phyloP scores from a whole-genome alignment of 1,140 invertebrate species.

The Musca domestica region DNA sequence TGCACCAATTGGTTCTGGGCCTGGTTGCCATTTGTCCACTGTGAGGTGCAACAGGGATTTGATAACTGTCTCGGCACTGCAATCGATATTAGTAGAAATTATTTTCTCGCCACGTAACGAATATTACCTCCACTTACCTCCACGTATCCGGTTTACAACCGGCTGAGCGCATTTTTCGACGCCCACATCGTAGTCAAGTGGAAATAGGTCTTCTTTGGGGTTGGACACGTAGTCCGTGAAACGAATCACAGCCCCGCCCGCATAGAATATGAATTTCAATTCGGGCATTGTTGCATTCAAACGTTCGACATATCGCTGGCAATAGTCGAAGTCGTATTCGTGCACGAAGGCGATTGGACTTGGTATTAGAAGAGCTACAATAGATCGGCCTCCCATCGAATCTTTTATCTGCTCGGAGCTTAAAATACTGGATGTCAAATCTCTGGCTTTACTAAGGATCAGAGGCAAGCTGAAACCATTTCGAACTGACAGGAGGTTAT shows the following conservation, averaged over 20 bases:
- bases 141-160: constrained; percentile 41
- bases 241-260: constrained; percentile 54
- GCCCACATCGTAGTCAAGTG: constrained; percentile 33
- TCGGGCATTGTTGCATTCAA: constrained; percentile 58
- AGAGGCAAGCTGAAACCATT: constrained; percentile 58
- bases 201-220: constrained; percentile 50
- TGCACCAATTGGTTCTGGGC: constrained; percentile 49
- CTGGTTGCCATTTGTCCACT: constrained; percentile 44
- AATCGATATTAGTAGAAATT: constrained; percentile 24
- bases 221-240: constrained; percentile 56
- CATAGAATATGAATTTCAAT: constrained; percentile 56
- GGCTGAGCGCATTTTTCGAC: constrained; percentile 34
- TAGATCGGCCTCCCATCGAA: constrained; percentile 57
- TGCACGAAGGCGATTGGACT: constrained; percentile 45
- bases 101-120: not conserved
- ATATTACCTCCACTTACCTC: constrained; percentile 35
- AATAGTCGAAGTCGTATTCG: constrained; percentile 55
- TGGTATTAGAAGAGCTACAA: constrained; percentile 58
- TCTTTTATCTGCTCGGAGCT: constrained; percentile 47
- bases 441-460: constrained; percentile 51
- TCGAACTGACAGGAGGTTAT: constrained; percentile 40
- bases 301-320: constrained; percentile 50
- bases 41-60: constrained; percentile 61
- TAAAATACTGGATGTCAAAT: constrained; percentile 51
- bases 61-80: constrained; percentile 63